Percentiles rank a stretch among this genome's conserved stretches.
These are phyloP conservation scores for Hormaphis cornu DNA, from an alignment of 1,140 invertebrate genomes.

Conservation along the genomic window DNA sequence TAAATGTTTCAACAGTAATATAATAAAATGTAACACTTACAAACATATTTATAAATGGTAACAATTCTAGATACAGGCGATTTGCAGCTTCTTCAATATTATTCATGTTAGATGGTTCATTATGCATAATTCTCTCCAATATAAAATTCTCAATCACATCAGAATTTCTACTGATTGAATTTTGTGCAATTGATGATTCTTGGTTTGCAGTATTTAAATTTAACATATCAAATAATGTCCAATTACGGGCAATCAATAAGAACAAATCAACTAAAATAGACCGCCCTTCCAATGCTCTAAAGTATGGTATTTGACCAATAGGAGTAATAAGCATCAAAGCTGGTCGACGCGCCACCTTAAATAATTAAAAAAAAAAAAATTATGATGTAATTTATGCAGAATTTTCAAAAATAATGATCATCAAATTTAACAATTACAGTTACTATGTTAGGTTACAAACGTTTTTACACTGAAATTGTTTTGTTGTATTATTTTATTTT, in stretches of 20 bases:
- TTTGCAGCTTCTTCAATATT: background rate
- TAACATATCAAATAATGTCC: background rate
- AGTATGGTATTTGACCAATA: conserved; percentile 12
- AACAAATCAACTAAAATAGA: conserved; percentile 4
- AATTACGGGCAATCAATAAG: background rate
- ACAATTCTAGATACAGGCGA: conserved; percentile 1
- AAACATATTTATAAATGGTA: conserved; percentile 4
- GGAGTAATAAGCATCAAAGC: background rate
- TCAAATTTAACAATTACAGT: too few relatives aligned
- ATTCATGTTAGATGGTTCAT: background rate
- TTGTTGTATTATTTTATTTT: too few relatives aligned
- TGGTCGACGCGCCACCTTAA: background rate
- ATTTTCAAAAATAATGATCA: too few relatives aligned
- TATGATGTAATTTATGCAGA: too few relatives aligned
- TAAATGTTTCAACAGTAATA: too few relatives aligned
- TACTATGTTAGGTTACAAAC: too few relatives aligned
- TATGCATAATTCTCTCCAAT: background rate
- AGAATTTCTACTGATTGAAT: background rate
- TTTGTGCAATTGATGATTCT: background rate
- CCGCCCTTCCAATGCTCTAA: background rate
- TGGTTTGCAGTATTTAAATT: background rate
- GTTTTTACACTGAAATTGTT: too few relatives aligned
- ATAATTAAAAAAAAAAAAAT: too few relatives aligned
- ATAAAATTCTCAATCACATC: background rate
- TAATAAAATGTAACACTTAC: conserved; percentile 5